Conservation (phyloP, 2,113 vertebrate species). For the Eudorcas thomsonii region DNA sequence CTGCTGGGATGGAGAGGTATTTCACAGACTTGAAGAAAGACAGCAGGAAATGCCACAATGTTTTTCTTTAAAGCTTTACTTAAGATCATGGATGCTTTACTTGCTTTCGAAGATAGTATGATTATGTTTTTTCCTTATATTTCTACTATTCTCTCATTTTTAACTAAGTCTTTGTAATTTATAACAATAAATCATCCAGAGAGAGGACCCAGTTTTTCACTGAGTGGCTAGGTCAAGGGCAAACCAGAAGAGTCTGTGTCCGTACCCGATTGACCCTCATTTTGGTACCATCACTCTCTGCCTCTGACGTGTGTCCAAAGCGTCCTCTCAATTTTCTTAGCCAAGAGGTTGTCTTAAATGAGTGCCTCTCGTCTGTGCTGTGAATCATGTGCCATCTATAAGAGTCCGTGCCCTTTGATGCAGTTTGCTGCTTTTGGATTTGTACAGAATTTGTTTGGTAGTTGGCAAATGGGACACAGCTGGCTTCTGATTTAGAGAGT, state of each 20-base stretch:
- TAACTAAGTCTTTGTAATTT: neutral
- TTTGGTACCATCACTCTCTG: neutral
- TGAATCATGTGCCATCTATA: neutral
- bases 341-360: neutral
- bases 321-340: neutral
- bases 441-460: neutral
- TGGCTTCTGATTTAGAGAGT: slow-evolving; percentile 42
- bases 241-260: neutral
- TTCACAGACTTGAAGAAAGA: slow-evolving; percentile 2
- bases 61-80: neutral
- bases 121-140: neutral
- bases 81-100: neutral
- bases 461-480: slow-evolving; percentile 9
- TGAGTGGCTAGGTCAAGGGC: neutral
- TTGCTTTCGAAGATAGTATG: neutral
- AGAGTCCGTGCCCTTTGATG: neutral
- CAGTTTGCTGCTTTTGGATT: neutral
- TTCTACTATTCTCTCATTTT: neutral
- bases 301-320: neutral
- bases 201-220: neutral
- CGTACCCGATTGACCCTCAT: neutral
- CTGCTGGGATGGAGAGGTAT: neutral
- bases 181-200: neutral
- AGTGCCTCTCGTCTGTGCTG: neutral
- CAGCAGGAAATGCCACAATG: neutral